Conservation (phyloP, 1,140 invertebrate genomes). For the Matsumurasca onukii region DNA sequence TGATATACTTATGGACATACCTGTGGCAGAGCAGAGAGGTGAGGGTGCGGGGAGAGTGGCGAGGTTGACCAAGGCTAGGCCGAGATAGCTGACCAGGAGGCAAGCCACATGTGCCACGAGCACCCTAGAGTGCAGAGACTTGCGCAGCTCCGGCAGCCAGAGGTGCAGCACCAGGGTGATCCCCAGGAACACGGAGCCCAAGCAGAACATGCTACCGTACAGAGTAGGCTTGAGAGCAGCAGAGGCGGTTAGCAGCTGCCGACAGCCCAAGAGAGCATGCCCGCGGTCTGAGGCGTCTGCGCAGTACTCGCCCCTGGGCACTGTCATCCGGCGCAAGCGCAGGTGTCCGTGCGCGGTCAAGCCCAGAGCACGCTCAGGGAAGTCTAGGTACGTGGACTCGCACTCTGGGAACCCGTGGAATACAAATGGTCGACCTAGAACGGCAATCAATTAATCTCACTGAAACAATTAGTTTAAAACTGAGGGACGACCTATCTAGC, state of each 20-base stretch:
- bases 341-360: constrained; percentile 10
- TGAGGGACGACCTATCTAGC: no score
- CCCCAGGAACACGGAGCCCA: constrained; percentile 36
- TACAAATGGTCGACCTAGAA: not conserved
- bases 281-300: constrained; percentile 20
- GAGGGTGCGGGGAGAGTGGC: not conserved
- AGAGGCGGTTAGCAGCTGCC: not conserved
- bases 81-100: constrained; percentile 34
- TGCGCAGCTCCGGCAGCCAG: constrained; percentile 37
- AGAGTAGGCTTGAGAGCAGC: constrained; percentile 15
- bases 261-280: not conserved
- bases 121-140: constrained; percentile 35
- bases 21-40: constrained; percentile 26
- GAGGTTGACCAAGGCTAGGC: constrained; percentile 31
- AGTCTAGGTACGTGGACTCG: no score
- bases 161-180: constrained; percentile 38
- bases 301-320: constrained; percentile 31
- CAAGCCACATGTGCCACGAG: constrained; percentile 36
- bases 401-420: constrained; percentile 11
- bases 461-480: no score
- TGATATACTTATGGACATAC: constrained; percentile 16
- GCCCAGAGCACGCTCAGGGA: no score
- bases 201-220: constrained; percentile 33
- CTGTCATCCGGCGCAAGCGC: constrained; percentile 12
- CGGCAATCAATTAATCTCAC: no score